phyloP scores from a whole-genome alignment of 2,888 invertebrate species.

The Galerucella calmariensis region DNA sequence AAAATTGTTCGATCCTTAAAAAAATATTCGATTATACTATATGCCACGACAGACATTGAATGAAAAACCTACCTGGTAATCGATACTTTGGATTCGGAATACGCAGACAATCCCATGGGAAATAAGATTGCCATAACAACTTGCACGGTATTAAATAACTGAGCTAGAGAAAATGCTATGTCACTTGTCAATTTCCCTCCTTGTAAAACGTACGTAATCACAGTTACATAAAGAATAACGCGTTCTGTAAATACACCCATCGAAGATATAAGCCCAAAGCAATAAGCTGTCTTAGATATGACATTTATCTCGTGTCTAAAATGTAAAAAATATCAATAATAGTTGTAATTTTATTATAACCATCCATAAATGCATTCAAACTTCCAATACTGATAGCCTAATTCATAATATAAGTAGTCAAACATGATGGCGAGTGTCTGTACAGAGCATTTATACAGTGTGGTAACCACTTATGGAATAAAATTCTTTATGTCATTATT shows the following conservation, averaged over 20 bases:
- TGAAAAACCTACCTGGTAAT: constrained; percentile 49
- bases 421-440: too few relatives aligned
- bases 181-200: constrained; percentile 70
- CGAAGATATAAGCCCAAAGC: constrained; percentile 74
- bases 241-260: constrained; percentile 84
- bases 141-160: constrained; percentile 80
- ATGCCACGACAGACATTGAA: not conserved
- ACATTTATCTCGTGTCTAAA: constrained; percentile 72
- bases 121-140: constrained; percentile 55
- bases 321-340: constrained; percentile 14
- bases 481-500: too few relatives aligned
- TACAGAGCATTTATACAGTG: too few relatives aligned
- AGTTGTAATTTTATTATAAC: too few relatives aligned
- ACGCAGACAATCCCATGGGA: constrained; percentile 51
- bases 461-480: too few relatives aligned
- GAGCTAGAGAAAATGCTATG: constrained; percentile 80
- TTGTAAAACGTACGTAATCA: constrained; percentile 79
- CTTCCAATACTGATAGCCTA: too few relatives aligned
- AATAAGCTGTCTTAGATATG: constrained; percentile 74
- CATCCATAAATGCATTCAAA: too few relatives aligned
- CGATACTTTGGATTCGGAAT: constrained; percentile 56
- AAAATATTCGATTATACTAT: too few relatives aligned
- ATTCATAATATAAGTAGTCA: too few relatives aligned
- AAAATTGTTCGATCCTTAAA: constrained; percentile 50
- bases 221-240: constrained; percentile 83